Conservation (phyloP, 2,113 vertebrate species). For the Verasper variegatus region DNA sequence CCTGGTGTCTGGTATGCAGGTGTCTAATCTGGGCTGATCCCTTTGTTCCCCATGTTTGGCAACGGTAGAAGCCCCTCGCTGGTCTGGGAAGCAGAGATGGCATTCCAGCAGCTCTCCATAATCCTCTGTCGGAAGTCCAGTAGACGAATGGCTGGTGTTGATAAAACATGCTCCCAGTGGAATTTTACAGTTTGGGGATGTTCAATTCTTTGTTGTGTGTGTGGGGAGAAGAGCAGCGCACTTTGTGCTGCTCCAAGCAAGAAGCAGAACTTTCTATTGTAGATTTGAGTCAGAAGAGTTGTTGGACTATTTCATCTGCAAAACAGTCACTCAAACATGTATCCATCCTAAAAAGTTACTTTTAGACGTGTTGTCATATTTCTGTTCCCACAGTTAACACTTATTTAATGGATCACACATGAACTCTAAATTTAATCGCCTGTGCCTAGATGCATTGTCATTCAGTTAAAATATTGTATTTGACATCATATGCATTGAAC, state of each 20-base stretch:
- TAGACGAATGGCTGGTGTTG: conserved; percentile 76
- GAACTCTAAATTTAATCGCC: too few species aligned
- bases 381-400: too few species aligned
- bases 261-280: conserved; percentile 5
- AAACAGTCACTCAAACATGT: too few species aligned
- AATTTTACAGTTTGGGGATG: conserved; percentile 75
- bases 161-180: conserved; percentile 75
- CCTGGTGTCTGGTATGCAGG: conserved; percentile 81
- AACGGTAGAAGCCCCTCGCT: conserved; percentile 67
- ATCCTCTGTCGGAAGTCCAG: conserved; percentile 80
- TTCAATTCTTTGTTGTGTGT: conserved; percentile 59
- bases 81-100: conserved; percentile 75
- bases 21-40: conserved; percentile 76
- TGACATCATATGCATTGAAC: too few species aligned
- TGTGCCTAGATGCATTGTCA: neutral
- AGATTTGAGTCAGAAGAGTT: neutral
- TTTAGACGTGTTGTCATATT: too few species aligned
- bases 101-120: conserved; percentile 77
- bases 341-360: too few species aligned
- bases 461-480: too few species aligned
- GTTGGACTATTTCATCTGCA: too few species aligned
- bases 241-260: conserved; percentile 19
- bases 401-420: too few species aligned
- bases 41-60: conserved; percentile 81
- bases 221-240: neutral